These are phyloP conservation scores for Benthosema pterotum DNA, from an alignment of 2,797 vertebrate genomes.

Conservation along the genomic window DNA sequence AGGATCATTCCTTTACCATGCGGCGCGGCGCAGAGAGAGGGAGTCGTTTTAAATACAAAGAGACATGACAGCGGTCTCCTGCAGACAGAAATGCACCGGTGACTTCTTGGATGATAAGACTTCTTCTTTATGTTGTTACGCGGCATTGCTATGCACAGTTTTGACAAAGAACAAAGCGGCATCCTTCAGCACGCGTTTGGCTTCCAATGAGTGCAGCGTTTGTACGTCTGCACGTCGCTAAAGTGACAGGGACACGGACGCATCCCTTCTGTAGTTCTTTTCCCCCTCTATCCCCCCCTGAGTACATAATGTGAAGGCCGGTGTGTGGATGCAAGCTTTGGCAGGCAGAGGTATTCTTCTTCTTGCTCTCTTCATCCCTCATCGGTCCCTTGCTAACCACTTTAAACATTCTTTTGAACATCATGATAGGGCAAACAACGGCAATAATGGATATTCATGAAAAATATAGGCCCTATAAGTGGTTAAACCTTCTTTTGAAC, in stretches of 20 bases:
- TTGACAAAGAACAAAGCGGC: slow-evolving; percentile 74
- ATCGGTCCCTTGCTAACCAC: slow-evolving; percentile 62
- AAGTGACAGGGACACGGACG: slow-evolving; percentile 40
- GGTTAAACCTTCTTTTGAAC: no score
- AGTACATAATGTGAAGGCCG: slow-evolving; percentile 67
- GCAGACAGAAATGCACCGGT: slow-evolving; percentile 69
- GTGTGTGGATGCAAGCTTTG: slow-evolving; percentile 45
- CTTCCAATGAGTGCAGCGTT: slow-evolving; percentile 49
- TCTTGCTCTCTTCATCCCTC: slow-evolving; percentile 66
- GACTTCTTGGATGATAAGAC: slow-evolving; percentile 74
- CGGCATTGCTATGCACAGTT: slow-evolving; percentile 69
- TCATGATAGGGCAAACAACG: no score
- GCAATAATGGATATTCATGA: no score
- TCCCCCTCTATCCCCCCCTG: slow-evolving; percentile 28
- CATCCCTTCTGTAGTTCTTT: no score
- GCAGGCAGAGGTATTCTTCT: slow-evolving; percentile 23
- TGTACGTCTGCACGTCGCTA: slow-evolving; percentile 44
- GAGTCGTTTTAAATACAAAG: slow-evolving; percentile 76
- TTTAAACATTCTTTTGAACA: neutral
- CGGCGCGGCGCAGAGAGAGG: slow-evolving; percentile 70
- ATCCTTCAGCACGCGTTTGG: slow-evolving; percentile 69
- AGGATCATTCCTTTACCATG: slow-evolving; percentile 38
- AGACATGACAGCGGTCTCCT: slow-evolving; percentile 59
- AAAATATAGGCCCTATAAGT: no score
- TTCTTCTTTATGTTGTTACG: slow-evolving; percentile 70